Conservation (phyloP, 2,113 vertebrate genomes). For the Hiodon tergisus region DNA sequence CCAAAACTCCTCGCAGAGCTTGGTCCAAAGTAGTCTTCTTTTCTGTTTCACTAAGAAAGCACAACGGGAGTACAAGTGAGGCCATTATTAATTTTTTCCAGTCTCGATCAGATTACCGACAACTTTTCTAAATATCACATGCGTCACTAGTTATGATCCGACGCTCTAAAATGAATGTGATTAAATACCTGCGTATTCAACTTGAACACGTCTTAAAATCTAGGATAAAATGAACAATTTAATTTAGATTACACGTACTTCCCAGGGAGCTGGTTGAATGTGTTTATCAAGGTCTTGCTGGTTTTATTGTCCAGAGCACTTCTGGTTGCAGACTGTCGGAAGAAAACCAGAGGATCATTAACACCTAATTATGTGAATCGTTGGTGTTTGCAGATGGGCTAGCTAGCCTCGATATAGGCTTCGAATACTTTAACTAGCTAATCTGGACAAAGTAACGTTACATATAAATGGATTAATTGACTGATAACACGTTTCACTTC, state of each 20-base stretch:
- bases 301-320: conserved; percentile 70
- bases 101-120: not conserved
- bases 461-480: too few species aligned
- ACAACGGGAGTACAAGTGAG: conserved; percentile 22
- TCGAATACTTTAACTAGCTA: too few species aligned
- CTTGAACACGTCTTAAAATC: not conserved
- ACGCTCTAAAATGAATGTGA: not conserved
- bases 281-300: conserved; percentile 71
- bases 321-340: conserved; percentile 71
- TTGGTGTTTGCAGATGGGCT: too few species aligned
- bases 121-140: not conserved
- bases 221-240: not conserved
- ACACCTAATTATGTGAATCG: too few species aligned
- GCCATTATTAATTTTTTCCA: too few species aligned
- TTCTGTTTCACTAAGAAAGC: conserved; percentile 82
- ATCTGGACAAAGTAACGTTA: too few species aligned
- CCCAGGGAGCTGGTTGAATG: conserved; percentile 81
- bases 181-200: too few species aligned
- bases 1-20: conserved; percentile 82
- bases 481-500: too few species aligned
- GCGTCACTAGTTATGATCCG: not conserved
- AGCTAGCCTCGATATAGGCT: too few species aligned
- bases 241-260: conserved; percentile 65
- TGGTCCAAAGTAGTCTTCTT: conserved; percentile 95
- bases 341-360: conserved; percentile 16